Percentiles rank a stretch among this genome's conserved stretches.
These are phyloP conservation scores for Linurgus olivaceus DNA, from an alignment of 2,797 vertebrate species.

Conservation along the genomic window DNA sequence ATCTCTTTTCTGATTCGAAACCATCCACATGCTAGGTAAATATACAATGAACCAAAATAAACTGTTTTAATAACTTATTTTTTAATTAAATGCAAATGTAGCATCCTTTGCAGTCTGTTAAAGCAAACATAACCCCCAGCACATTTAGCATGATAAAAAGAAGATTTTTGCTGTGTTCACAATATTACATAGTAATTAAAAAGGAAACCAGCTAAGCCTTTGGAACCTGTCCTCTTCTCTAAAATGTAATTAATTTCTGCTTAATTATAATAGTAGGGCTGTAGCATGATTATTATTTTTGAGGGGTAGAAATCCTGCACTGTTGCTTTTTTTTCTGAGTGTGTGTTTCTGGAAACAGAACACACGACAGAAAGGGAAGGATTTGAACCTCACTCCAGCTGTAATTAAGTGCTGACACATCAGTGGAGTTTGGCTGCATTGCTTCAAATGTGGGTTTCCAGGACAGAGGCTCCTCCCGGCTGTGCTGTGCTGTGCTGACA, in stretches of 20 bases:
- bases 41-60: slow-evolving; percentile 1
- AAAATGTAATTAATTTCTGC: slow-evolving; percentile 1
- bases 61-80: slow-evolving; percentile 33
- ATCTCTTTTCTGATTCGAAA: background rate
- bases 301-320: background rate
- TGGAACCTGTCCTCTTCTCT: background rate
- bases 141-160: slow-evolving; percentile 23
- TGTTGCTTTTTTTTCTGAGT: background rate
- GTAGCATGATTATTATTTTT: background rate
- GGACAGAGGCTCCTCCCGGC: background rate
- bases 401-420: background rate
- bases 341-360: background rate
- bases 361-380: background rate
- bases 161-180: slow-evolving; percentile 45
- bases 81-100: slow-evolving; percentile 44
- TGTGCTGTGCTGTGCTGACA: background rate
- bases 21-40: background rate
- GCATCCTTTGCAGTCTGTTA: slow-evolving; percentile 20
- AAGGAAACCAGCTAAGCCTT: slow-evolving; percentile 17
- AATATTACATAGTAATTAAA: slow-evolving; percentile 15
- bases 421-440: background rate
- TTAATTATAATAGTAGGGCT: background rate
- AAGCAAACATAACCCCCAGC: slow-evolving; percentile 6
- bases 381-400: background rate
- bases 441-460: background rate